Evolutionary conservation across 2,797 vertebrate genomes (phyloP).

Genomic region (Anableps anableps): DNA sequence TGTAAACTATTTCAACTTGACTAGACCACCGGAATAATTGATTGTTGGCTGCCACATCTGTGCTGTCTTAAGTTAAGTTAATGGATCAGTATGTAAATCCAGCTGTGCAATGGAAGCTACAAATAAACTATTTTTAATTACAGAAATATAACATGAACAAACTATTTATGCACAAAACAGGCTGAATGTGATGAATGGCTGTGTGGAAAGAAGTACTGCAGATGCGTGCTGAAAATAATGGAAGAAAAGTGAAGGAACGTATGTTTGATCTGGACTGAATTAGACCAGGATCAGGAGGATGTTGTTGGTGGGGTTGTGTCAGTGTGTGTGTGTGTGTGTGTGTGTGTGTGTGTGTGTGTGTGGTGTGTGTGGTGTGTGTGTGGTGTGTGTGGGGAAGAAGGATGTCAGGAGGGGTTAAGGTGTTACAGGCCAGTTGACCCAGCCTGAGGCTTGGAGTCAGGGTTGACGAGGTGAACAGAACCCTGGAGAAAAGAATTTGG

Average conservation of each 20-base stretch:
- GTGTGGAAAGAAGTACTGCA: slow-evolving; percentile 24
- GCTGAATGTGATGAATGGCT: slow-evolving; percentile 24
- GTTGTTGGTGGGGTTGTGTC: background rate
- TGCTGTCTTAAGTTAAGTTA: background rate
- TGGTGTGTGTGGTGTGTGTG: background rate
- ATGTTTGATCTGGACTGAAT: slow-evolving; percentile 61
- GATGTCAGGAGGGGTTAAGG: background rate
- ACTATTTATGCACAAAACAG: slow-evolving; percentile 23
- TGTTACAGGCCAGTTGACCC: slow-evolving; percentile 53
- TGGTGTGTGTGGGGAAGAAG: background rate
- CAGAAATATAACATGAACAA: slow-evolving; percentile 17
- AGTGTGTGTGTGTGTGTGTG: background rate
- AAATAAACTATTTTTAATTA: slow-evolving; percentile 20
- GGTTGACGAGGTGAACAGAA: slow-evolving; percentile 61
- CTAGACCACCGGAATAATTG: too few species aligned
- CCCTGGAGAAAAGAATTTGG: slow-evolving; percentile 63
- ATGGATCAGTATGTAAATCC: background rate
- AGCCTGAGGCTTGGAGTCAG: slow-evolving; percentile 52
- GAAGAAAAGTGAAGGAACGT: background rate
- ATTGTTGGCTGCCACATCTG: background rate
- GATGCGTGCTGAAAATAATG: slow-evolving; percentile 35
- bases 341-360: background rate
- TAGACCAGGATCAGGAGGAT: slow-evolving; percentile 26
- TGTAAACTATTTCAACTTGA: background rate
- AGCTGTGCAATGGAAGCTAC: slow-evolving; percentile 14